Conservation (phyloP, 1,140 invertebrate species). For the Drosophila funebris region DNA sequence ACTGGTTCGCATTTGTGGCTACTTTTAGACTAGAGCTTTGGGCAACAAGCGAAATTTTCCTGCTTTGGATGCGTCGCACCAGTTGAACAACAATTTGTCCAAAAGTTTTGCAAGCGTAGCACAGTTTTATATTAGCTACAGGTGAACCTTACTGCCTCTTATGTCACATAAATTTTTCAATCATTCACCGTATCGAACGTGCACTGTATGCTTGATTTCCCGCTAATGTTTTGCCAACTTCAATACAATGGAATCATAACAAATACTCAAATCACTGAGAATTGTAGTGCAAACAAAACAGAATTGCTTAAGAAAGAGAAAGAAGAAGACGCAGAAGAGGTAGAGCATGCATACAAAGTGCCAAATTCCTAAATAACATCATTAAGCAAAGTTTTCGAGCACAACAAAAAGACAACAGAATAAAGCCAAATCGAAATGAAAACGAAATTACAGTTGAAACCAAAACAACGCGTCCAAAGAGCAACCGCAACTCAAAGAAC, state of each 20-base stretch:
- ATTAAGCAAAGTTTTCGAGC: conserved; percentile 24
- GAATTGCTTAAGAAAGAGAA: not conserved
- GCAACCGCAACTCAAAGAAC: conserved; percentile 1
- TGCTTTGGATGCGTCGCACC: conserved; percentile 21
- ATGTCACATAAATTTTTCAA: conserved; percentile 13
- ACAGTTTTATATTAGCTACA: conserved; percentile 12
- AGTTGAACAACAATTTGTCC: conserved; percentile 21
- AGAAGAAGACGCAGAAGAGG: not conserved
- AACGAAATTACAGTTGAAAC: conserved; percentile 39
- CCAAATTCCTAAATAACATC: conserved; percentile 23
- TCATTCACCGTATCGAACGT: conserved; percentile 13
- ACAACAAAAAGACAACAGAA: conserved; percentile 4
- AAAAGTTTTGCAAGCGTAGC: conserved; percentile 30
- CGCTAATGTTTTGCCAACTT: conserved; percentile 5
- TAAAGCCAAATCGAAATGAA: conserved; percentile 50
- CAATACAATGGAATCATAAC: conserved; percentile 5
- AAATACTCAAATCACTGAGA: conserved; percentile 21
- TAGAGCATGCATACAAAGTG: conserved; percentile 12
- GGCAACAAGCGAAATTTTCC: conserved; percentile 31
- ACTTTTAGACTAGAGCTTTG: conserved; percentile 13
- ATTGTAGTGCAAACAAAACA: conserved; percentile 21
- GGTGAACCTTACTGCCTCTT: not conserved
- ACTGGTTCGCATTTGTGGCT: conserved; percentile 40
- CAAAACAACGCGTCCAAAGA: conserved; percentile 10
- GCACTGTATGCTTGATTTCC: not conserved